Evolutionary conservation across 2,888 invertebrate genomes (phyloP).

Genomic region (Coenonympha glycerion): DNA sequence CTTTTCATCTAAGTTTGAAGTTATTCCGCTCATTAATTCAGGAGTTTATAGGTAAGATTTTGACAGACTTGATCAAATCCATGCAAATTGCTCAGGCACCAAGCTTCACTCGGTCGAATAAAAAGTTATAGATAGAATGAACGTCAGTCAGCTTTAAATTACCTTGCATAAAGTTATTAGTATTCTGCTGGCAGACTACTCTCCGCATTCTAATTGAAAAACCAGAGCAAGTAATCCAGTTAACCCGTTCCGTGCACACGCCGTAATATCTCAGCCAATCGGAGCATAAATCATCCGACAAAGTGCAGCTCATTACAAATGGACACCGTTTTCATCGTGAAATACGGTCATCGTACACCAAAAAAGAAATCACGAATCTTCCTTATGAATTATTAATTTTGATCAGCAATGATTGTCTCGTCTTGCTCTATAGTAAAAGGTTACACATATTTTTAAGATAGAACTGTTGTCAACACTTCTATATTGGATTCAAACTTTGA

Average conservation of each 20-base stretch:
- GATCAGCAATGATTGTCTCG: no score
- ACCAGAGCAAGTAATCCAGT: conserved; percentile 10
- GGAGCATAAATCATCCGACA: conserved; percentile 28
- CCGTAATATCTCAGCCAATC: conserved; percentile 27
- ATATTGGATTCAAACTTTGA: no score
- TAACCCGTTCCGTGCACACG: conserved; percentile 13
- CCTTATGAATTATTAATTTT: neutral
- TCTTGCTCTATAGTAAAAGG: no score
- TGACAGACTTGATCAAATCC: neutral
- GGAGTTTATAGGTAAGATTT: no score
- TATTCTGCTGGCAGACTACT: neutral
- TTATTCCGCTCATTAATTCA: no score
- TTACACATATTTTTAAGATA: no score
- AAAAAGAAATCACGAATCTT: conserved; percentile 2
- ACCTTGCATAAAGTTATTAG: neutral
- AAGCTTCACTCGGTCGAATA: no score
- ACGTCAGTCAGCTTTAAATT: no score
- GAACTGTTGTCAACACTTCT: no score
- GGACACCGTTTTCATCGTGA: conserved; percentile 22
- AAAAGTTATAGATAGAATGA: no score
- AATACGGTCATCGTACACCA: conserved; percentile 14
- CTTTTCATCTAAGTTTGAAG: no score
- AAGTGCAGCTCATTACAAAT: conserved; percentile 26
- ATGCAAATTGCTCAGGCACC: no score
- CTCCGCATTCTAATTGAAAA: neutral